Conservation (phyloP, 2,888 invertebrate genomes). For the Calameuta filiformis region DNA sequence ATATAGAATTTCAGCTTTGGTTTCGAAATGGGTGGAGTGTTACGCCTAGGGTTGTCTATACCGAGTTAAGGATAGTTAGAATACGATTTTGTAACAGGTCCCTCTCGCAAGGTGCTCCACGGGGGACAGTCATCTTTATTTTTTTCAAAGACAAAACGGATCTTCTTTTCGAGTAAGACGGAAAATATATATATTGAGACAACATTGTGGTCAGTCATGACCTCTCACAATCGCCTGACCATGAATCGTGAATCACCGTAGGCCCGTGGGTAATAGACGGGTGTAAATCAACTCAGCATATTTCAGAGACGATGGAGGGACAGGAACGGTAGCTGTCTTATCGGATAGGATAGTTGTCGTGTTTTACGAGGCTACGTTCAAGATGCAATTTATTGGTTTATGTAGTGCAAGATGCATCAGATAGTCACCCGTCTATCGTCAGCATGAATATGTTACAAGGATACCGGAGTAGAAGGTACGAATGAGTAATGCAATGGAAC, state of each 20-base stretch:
- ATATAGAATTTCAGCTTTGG: not conserved
- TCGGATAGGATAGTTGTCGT: not conserved
- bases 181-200: not conserved
- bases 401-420: not conserved
- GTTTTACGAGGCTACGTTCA: not conserved
- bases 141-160: not conserved
- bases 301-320: not conserved
- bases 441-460: not conserved
- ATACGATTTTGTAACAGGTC: not conserved
- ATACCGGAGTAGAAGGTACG: not conserved
- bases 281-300: not conserved
- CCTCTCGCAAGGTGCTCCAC: not conserved
- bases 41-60: not conserved
- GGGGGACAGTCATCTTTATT: not conserved
- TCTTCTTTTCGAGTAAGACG: not conserved
- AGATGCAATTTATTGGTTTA: constrained; percentile 6
- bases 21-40: not conserved
- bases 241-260: not conserved
- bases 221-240: not conserved
- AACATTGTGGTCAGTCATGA: not conserved
- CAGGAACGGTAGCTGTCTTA: not conserved
- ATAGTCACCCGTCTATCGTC: not conserved
- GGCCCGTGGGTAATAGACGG: not conserved
- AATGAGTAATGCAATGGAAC: not conserved
- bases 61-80: not conserved